A percentile compares a stretch with the other conserved stretches of the same genome.
These are phyloP conservation scores for Conomelus anceps DNA, from an alignment of 2,888 invertebrate species.

Conservation along the genomic window DNA sequence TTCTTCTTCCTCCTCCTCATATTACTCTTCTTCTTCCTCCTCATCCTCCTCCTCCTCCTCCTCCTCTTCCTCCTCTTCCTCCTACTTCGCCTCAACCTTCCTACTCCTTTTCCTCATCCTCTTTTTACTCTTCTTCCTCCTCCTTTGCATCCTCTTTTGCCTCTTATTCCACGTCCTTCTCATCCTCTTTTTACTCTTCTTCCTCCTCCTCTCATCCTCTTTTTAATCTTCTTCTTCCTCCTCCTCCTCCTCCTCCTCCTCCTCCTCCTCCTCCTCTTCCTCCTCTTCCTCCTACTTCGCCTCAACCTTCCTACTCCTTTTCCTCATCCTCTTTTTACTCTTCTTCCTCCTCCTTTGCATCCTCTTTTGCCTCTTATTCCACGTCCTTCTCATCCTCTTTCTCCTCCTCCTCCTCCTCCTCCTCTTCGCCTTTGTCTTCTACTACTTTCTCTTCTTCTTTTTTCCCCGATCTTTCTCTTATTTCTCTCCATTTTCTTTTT, in stretches of 20 bases:
- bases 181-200: not conserved
- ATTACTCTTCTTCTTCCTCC: not conserved
- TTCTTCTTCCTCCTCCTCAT: not conserved
- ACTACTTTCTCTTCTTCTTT: no score
- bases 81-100: not conserved
- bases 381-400: no score
- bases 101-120: not conserved
- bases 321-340: no score
- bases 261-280: not conserved
- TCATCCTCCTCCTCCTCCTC: not conserved
- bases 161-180: not conserved
- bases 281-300: not conserved
- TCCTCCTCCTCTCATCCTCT: not conserved
- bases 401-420: no score
- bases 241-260: not conserved
- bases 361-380: no score
- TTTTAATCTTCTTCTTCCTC: not conserved
- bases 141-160: not conserved
- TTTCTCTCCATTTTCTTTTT: no score
- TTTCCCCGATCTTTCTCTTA: no score
- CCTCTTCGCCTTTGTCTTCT: no score
- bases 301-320: not conserved
- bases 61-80: not conserved
- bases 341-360: no score
- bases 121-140: not conserved